Base-by-base conservation (phyloP, 2,113 vertebrate species). In the Columba livia region DNA sequence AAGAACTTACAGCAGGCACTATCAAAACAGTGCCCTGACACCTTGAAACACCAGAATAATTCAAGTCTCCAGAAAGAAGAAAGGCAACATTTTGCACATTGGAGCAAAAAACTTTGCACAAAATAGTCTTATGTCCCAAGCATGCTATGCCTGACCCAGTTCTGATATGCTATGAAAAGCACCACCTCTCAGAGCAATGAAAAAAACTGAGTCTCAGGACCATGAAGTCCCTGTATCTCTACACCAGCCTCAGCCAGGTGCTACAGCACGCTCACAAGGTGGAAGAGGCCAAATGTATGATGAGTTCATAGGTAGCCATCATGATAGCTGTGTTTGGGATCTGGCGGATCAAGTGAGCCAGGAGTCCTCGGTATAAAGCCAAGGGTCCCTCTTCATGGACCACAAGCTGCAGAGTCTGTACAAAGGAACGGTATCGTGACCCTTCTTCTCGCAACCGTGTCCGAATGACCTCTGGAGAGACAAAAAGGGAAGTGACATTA, bases 271-370 rank as follows among this genome's bases (percentile, higher is more conserved):
- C 64, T 93, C 47, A 96, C 50, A 62, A 36, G 26, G 79, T 83
- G 60, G 96, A 78, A 56, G 94, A 95, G 40, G 96, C 95, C 81
- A 97, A 65, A 28, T 91, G 58, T 2, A 97, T 6, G 0, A 97
- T 93, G 15, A 94, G 71, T 85, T 97, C 97, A 6, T 97, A 97
- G 64, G 97, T 97, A 54, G 93, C 96, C 97, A 97, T 97, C 79
- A 44, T 79, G 57, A 97, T 97, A 32, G 97, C 97, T 8, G 97
- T 54, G 4, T 97, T 97, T 23, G 97, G 97, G 56, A 97, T 97
- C 95, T 97, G 97, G 48, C 97, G 97, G 73, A 97, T 91, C 88
- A 97, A 56, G 54, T 97, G 97, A 9, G 87, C 85, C 83, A 94
- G 78, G 7, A 97, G 96, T 19, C 97, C 97, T 42, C 97, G 93